Conservation (phyloP, 2,797 vertebrate genomes). For the Oryzias dopingdopingensis region DNA sequence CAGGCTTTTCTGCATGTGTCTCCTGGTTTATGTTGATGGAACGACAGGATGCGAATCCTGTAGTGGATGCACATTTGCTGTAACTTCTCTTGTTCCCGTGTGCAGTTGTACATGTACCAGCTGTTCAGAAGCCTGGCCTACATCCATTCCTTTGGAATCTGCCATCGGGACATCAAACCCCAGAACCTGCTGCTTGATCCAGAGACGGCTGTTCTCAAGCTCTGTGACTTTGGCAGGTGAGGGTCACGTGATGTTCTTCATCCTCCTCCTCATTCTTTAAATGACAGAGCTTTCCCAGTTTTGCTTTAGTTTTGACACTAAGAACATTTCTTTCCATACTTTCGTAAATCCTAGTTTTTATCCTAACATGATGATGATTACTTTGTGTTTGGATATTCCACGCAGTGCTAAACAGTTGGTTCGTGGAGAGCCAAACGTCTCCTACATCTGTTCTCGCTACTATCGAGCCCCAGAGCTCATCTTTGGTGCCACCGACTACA, state of each 20-base stretch:
- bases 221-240: slow-evolving; percentile 99
- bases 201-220: slow-evolving; percentile 97
- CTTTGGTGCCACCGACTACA: slow-evolving; percentile 99
- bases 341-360: not conserved
- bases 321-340: not conserved
- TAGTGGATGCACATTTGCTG: not conserved
- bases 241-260: slow-evolving; percentile 5
- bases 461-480: slow-evolving; percentile 99
- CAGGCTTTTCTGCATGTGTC: no score
- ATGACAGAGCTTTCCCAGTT: not conserved
- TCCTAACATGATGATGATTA: slow-evolving; percentile 3
- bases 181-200: slow-evolving; percentile 99
- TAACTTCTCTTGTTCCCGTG: slow-evolving; percentile 32
- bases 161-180: slow-evolving; percentile 99
- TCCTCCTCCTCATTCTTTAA: no score
- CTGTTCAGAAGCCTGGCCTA: slow-evolving; percentile 99
- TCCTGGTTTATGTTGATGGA: slow-evolving; percentile 5
- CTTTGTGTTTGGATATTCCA: slow-evolving; percentile 27
- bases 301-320: no score
- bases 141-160: slow-evolving; percentile 99
- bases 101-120: slow-evolving; percentile 99
- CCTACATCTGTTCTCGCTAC: slow-evolving; percentile 99
- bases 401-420: slow-evolving; percentile 97
- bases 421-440: slow-evolving; percentile 97
- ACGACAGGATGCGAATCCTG: not conserved